Evolutionary conservation across 1,140 invertebrate species (phyloP).

Genomic region (Phymastichus coffea): DNA sequence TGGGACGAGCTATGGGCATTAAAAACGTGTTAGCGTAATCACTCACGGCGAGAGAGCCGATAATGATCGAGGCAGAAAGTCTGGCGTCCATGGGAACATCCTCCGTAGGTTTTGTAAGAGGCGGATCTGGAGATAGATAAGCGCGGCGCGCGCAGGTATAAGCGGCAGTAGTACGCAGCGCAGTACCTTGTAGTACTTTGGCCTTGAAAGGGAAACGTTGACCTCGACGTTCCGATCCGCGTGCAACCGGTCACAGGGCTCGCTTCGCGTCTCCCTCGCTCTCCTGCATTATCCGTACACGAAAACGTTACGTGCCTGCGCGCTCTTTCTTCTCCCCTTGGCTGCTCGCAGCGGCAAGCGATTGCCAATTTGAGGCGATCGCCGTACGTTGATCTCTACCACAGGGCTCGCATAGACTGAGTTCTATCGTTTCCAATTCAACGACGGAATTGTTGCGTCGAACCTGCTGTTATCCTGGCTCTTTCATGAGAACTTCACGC

Average conservation of each 20-base stretch:
- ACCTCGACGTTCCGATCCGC: constrained; percentile 49
- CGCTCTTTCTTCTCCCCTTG: constrained; percentile 35
- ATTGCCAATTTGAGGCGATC: no score
- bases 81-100: no score
- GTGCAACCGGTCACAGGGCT: constrained; percentile 46
- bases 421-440: no score
- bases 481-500: no score
- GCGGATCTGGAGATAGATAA: background rate
- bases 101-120: background rate
- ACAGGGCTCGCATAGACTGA: no score
- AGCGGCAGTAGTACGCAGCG: constrained; percentile 2
- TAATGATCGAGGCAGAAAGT: no score
- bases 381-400: no score
- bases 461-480: no score
- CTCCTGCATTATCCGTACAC: background rate
- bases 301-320: constrained; percentile 33
- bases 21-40: constrained; percentile 15
- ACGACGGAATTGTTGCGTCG: no score
- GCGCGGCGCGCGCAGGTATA: no score
- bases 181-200: constrained; percentile 40
- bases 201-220: constrained; percentile 53
- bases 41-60: background rate
- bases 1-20: constrained; percentile 9
- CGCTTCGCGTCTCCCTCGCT: constrained; percentile 30
- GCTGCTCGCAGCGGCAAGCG: no score